Conservation (phyloP, 2,888 invertebrate species). For the Rhagophthalmus giganteus region DNA sequence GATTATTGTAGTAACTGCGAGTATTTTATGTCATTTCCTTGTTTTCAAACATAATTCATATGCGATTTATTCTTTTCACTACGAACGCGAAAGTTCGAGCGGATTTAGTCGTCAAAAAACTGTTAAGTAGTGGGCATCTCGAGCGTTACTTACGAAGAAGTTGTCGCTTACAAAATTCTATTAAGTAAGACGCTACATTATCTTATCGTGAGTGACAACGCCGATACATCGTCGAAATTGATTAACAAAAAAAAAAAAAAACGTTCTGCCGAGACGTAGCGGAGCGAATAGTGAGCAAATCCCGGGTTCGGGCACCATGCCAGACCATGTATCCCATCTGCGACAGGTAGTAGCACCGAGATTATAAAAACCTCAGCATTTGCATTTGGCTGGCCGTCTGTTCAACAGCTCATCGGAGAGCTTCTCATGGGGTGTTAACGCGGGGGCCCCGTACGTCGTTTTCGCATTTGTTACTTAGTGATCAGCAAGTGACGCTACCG, state of each 20-base stretch:
- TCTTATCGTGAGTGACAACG: too few species aligned
- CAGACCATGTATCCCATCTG: slow-evolving; percentile 43
- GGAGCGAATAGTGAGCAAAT: slow-evolving; percentile 21
- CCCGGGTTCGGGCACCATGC: slow-evolving; percentile 44
- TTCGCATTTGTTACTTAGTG: slow-evolving; percentile 18
- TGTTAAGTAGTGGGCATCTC: too few species aligned
- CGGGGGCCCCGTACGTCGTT: slow-evolving; percentile 23
- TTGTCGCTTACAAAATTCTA: too few species aligned
- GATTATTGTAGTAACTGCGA: slow-evolving; percentile 12
- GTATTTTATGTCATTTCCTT: not conserved
- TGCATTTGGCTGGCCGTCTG: slow-evolving; percentile 61
- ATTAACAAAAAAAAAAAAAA: too few species aligned
- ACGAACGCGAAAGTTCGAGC: too few species aligned
- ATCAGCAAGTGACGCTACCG: slow-evolving; percentile 47
- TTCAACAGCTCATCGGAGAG: slow-evolving; percentile 42
- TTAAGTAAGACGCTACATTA: too few species aligned
- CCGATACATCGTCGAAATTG: too few species aligned
- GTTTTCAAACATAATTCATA: slow-evolving; percentile 1
- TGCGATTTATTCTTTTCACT: too few species aligned
- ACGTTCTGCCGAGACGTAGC: slow-evolving; percentile 15
- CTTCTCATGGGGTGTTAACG: slow-evolving; percentile 30
- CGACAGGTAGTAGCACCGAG: slow-evolving; percentile 60
- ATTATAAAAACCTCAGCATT: slow-evolving; percentile 63
- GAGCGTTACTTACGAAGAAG: too few species aligned
- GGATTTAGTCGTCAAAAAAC: too few species aligned